Base-by-base conservation (phyloP, 2,888 invertebrate species). In the Octonoba sinensis region DNA sequence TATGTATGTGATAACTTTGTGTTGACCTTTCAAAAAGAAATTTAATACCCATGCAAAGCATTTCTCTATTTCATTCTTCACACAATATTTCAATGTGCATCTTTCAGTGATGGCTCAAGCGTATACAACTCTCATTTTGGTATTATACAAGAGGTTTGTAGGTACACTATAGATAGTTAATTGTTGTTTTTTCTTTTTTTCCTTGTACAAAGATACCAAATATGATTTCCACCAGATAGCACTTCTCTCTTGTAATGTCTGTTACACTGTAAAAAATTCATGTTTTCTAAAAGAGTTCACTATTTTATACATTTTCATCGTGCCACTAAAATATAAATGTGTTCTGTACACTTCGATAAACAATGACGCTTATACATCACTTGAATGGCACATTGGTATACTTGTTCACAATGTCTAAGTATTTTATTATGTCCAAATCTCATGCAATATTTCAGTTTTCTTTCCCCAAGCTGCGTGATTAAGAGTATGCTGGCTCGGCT, bases 1-100 rank as follows among this genome's bases (percentile, higher is more conserved):
- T 79, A 67, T 79, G 79, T 69, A 81, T 81, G 79, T 81, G 79
- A 81, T 81, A 81, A 73, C 67, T 49, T 73, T 81, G 73, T 81
- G 79, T 73, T 79, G 66, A 51, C 44, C 62, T 67, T 69, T 66
- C 69, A 51, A 71, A 77, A 77, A 65, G 65, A 57, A 36, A 36
- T 36, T 36, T 36, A 27, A 27, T 27, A 27, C n/a, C n/a, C 27
- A 70, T 77, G 69, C 79, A 79, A 79, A 78, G 73, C 79, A 60
- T 81, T 73, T 73, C 67, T 62, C 77, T 57, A 70, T 70, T 76
- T 70, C 76, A 70, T 69, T 70, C n/a, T 74, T 67, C 27, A 77
- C 71, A 57, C 69, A 76, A 69, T 71, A 77, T 77, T 77, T 71
- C 77, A 77, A 77, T 77, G 65, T 77, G 77, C 77, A 77, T 71